A percentile compares a stretch with the other conserved stretches of the same genome.
phyloP scores from a whole-genome alignment of 2,113 vertebrate species.

The Hippocampus abdominalis region DNA sequence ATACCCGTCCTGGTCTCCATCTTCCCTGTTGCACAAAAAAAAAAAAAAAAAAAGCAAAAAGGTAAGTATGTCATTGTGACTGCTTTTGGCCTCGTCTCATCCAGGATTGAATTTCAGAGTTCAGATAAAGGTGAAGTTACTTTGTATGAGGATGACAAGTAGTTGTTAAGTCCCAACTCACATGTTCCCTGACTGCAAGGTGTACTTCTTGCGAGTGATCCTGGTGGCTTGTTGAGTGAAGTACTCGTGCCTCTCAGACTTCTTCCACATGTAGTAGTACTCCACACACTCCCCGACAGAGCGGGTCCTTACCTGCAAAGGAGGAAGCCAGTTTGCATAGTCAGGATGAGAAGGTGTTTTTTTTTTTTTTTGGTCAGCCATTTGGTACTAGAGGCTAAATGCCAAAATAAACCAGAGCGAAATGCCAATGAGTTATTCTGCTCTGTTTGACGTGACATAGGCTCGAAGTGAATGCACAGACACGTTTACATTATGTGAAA shows the following conservation, averaged over 20 bases:
- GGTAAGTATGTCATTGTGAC: too few relatives aligned
- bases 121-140: background rate
- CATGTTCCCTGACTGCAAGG: constrained; percentile 79
- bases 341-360: background rate
- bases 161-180: constrained; percentile 69
- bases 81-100: background rate
- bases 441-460: too few relatives aligned
- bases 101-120: background rate
- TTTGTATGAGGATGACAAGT: background rate
- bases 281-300: constrained; percentile 94
- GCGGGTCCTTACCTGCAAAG: constrained; percentile 85
- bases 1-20: constrained; percentile 80
- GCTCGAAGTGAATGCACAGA: too few relatives aligned
- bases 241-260: constrained; percentile 87
- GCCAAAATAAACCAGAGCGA: too few relatives aligned
- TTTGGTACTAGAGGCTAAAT: background rate
- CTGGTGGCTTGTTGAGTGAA: constrained; percentile 88
- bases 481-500: background rate
- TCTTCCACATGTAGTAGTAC: constrained; percentile 98
- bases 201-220: constrained; percentile 86
- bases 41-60: constrained; percentile 3
- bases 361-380: too few relatives aligned
- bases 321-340: background rate
- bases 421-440: too few relatives aligned
- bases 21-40: constrained; percentile 75